These are phyloP conservation scores for Tor tambroides DNA, from an alignment of 2,113 vertebrate species.

Conservation along the genomic window DNA sequence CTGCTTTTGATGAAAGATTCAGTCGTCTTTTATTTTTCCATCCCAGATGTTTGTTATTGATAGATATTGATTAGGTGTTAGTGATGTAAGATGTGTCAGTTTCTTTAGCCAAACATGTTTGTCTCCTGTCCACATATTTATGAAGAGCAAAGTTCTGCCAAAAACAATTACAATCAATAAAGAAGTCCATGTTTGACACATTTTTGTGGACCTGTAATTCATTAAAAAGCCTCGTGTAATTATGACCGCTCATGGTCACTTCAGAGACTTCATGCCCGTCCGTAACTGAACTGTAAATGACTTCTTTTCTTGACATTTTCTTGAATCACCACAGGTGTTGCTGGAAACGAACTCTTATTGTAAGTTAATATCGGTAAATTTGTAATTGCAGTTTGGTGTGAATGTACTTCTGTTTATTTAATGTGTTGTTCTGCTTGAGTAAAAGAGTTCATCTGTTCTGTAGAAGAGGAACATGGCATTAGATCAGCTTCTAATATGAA, in stretches of 20 bases:
- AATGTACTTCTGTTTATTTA: too few species aligned
- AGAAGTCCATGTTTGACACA: neutral
- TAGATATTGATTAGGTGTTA: neutral
- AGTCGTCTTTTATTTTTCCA: neutral
- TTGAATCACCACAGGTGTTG: too few species aligned
- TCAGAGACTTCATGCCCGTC: too few species aligned
- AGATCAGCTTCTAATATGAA: neutral
- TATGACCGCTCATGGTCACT: neutral
- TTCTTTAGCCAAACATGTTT: neutral
- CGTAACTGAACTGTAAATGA: too few species aligned
- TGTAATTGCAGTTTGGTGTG: too few species aligned
- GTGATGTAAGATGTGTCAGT: neutral
- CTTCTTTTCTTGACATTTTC: too few species aligned
- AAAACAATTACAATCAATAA: neutral
- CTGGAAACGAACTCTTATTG: too few species aligned
- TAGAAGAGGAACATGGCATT: neutral
- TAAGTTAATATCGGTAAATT: too few species aligned
- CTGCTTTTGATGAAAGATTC: neutral
- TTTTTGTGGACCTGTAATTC: neutral
- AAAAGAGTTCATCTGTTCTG: too few species aligned
- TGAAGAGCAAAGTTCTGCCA: neutral
- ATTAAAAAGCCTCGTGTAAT: neutral
- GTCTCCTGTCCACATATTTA: neutral
- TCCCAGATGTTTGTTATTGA: neutral
- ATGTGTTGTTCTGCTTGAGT: too few species aligned